phyloP scores from a whole-genome alignment of 2,888 invertebrate species.

The Trisateles emortualis region DNA sequence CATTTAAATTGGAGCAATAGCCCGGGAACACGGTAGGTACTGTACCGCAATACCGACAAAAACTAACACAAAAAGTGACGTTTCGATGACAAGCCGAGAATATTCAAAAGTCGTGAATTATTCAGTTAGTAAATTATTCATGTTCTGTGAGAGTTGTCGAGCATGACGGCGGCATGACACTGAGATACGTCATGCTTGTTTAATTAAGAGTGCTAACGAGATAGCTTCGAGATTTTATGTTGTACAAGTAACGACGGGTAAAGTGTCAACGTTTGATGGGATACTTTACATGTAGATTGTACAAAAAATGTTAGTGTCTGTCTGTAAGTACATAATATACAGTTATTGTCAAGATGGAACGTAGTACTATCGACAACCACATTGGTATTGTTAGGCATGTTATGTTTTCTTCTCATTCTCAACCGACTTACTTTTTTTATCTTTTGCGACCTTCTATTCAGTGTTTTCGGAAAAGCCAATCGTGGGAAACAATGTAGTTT shows the following conservation, averaged over 20 bases:
- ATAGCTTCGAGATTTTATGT: constrained; percentile 16
- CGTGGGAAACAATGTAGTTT: too few species aligned
- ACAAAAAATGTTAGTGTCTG: background rate
- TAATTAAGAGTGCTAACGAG: constrained; percentile 38
- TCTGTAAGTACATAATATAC: background rate
- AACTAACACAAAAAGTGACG: constrained; percentile 41
- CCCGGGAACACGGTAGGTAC: constrained; percentile 12
- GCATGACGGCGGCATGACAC: constrained; percentile 11
- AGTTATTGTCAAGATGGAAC: background rate
- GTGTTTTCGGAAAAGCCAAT: too few species aligned
- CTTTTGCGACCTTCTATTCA: too few species aligned
- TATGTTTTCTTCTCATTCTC: too few species aligned
- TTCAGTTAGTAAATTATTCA: constrained; percentile 49
- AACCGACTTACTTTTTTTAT: too few species aligned
- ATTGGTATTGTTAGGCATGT: too few species aligned
- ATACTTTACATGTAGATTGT: constrained; percentile 2
- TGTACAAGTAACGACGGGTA: constrained; percentile 5
- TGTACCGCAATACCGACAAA: constrained; percentile 15
- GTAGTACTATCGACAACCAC: too few species aligned
- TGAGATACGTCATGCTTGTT: constrained; percentile 27
- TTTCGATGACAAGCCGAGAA: constrained; percentile 12
- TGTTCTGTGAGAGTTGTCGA: constrained; percentile 26
- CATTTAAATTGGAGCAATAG: constrained; percentile 35
- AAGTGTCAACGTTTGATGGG: background rate
- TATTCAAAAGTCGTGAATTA: constrained; percentile 46